phyloP scores from a whole-genome alignment of 2,113 vertebrate genomes.

The Fregetta grallaria region DNA sequence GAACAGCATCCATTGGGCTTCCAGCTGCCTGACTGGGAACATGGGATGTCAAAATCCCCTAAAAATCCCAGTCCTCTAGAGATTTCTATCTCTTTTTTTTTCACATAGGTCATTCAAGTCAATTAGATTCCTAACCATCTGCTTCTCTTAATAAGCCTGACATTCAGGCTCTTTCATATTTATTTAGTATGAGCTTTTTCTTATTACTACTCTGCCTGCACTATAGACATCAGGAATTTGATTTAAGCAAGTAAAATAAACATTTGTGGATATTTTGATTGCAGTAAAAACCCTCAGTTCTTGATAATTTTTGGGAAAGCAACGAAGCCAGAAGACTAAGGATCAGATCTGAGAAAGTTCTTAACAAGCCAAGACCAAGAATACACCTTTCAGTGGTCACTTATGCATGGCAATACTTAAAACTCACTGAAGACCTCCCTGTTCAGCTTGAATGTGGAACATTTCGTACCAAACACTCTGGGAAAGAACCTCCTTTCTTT shows the following conservation, averaged over 20 bases:
- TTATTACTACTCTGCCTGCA: not conserved
- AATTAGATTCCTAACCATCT: not conserved
- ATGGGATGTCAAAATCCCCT: not conserved
- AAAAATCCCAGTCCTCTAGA: not conserved
- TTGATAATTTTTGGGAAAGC: not conserved
- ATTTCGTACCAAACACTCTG: not conserved
- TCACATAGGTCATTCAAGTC: not conserved
- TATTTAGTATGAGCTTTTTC: not conserved
- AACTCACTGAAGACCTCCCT: not conserved
- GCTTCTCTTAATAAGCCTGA: not conserved
- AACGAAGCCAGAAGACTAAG: not conserved
- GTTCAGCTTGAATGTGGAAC: not conserved
- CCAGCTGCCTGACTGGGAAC: not conserved
- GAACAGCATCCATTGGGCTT: not conserved
- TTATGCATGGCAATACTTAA: not conserved
- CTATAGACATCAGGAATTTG: not conserved
- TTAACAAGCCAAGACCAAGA: not conserved
- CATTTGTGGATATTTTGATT: not conserved
- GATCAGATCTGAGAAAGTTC: not conserved
- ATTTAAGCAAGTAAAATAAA: not conserved
- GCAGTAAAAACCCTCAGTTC: accelerated
- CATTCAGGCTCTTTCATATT: not conserved
- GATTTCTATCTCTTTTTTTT: not conserved
- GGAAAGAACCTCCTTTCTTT: not conserved
- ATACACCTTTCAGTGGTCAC: not conserved